These are phyloP conservation scores for Folsomia candida DNA, from an alignment of 2,888 invertebrate species.

Conservation along the genomic window DNA sequence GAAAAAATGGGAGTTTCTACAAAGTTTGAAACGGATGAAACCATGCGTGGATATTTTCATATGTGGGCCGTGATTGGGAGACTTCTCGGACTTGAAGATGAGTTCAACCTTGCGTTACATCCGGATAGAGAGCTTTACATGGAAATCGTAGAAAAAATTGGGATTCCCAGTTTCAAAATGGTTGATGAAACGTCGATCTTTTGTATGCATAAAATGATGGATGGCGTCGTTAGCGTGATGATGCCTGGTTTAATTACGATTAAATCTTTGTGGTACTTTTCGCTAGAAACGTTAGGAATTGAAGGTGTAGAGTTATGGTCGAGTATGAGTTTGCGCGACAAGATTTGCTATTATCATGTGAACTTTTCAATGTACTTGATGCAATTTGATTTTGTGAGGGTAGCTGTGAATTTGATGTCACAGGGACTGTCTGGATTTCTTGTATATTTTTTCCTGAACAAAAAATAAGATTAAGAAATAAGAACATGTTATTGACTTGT, in stretches of 20 bases:
- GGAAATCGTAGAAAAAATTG: background rate
- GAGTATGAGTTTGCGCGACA: background rate
- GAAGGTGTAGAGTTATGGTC: background rate
- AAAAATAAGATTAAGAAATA: background rate
- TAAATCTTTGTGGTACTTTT: background rate
- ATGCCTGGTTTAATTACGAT: background rate
- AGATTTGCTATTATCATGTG: background rate
- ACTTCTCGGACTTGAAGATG: background rate
- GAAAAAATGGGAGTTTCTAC: background rate
- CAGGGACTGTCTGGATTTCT: background rate
- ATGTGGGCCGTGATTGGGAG: background rate
- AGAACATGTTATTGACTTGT: too few species aligned
- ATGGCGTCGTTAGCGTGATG: background rate
- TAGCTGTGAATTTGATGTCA: background rate
- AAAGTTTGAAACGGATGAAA: background rate
- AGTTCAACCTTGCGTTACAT: background rate
- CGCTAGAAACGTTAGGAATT: background rate
- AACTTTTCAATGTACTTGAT: background rate
- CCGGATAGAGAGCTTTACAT: background rate
- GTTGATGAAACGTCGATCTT: background rate
- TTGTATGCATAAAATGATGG: background rate
- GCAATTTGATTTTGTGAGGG: background rate
- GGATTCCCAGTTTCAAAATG: background rate
- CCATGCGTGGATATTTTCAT: background rate
- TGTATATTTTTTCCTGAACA: background rate